These are phyloP conservation scores for Aleadryas rufinucha DNA, from an alignment of 2,113 vertebrate genomes.

Conservation along the genomic window DNA sequence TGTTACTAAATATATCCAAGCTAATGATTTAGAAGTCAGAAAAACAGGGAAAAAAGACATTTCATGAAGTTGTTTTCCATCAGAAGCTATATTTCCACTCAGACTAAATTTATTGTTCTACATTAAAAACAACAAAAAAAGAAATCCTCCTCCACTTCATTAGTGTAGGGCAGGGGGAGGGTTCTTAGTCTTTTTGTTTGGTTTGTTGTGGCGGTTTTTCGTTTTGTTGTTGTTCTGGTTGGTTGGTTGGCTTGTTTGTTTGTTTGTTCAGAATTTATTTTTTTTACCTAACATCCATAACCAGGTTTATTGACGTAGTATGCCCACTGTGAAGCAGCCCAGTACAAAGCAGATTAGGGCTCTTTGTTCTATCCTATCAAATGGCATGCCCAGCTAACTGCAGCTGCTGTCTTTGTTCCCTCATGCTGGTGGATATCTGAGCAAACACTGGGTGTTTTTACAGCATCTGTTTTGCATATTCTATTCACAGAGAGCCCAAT, in stretches of 20 bases:
- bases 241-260: background rate
- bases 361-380: background rate
- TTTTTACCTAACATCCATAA: background rate
- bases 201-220: background rate
- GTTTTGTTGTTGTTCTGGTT: background rate
- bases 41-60: background rate
- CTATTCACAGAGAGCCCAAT: background rate
- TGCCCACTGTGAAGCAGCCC: background rate
- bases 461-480: background rate
- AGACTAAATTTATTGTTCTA: background rate
- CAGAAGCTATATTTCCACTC: background rate
- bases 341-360: background rate
- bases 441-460: background rate
- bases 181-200: background rate
- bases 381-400: background rate
- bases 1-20: background rate
- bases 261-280: background rate
- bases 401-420: background rate
- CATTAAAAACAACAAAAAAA: background rate
- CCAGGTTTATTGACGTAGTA: fast-evolving
- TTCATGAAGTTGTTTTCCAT: background rate
- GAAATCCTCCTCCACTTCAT: background rate
- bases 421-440: fast-evolving
- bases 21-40: background rate
- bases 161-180: background rate